Base-by-base conservation (phyloP, 2,888 invertebrate species). In the Netelia virgata region DNA sequence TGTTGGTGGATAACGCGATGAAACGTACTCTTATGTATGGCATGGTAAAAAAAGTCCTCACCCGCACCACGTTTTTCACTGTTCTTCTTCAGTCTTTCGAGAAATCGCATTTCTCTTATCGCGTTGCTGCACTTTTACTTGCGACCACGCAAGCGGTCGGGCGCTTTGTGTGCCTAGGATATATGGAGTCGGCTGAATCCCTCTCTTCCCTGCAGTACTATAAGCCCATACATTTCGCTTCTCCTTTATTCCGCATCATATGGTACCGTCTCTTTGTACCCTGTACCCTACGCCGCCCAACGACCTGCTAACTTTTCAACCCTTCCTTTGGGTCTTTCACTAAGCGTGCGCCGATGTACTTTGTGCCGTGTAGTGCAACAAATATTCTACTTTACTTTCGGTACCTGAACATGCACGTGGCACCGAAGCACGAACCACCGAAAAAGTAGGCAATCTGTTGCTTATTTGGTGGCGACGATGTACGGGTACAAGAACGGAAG, bases 41-140 rank as follows among this genome's bases (percentile, higher is more conserved):
- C 55, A 18, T 20, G 68, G 50, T 59, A 50, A 36, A 69, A 50
- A 36, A 69, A 75, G 75, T 57, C n/a, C 41, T 59, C 36, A 68
- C 61, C 76, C 57, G 18, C 47, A 50, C 66, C 68, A 36, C 63
- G 16, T 23, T 41, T 36, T 64, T 55, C 36, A 59, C 14, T 14
- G 3, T 47, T 14, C 14, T 57, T 57, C 73, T 64, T 36, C 72
- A 59, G 64, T 79, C 66, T 69, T 59, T 70, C 84, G 74, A 84
- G 78, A 81, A 84, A 84, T 84, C 78, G 82, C 82, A 82, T 84
- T 84, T 79, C 75, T 82, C 84, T 84, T 84, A 82, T 84, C 72
- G 55, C 82, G 64, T 64, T 78, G 81, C 55, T 84, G 78, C 77
- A 84, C 82, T 84, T 84, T 84, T 84, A 82, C 75, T 75, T 78